Conservation (phyloP, 2,113 vertebrate species). For the Anarhynchus alexandrinus region DNA sequence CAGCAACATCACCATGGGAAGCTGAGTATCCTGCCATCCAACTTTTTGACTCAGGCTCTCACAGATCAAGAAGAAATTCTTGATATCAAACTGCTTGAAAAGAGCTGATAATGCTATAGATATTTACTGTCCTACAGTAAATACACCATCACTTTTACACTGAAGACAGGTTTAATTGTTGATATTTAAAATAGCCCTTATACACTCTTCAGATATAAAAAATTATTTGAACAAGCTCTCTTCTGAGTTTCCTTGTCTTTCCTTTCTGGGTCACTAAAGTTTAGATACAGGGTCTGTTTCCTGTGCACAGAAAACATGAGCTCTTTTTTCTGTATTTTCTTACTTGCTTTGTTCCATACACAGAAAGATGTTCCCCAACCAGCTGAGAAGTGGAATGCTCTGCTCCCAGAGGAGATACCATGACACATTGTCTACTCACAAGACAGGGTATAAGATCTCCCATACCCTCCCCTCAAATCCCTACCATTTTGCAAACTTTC, state of each 20-base stretch:
- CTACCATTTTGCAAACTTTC: neutral
- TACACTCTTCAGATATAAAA: neutral
- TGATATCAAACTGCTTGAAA: neutral
- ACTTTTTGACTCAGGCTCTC: neutral
- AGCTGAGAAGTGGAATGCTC: neutral
- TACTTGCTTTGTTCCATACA: neutral
- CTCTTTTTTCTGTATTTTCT: neutral
- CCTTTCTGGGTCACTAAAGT: neutral
- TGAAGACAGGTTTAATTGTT: neutral
- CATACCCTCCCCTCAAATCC: neutral
- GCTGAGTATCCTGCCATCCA: neutral
- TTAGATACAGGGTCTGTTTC: neutral
- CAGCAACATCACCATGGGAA: rapidly evolving
- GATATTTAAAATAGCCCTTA: neutral
- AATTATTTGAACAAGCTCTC: neutral
- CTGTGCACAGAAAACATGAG: neutral
- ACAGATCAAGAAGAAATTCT: neutral
- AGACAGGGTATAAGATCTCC: neutral
- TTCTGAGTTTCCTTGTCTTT: neutral
- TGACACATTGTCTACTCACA: neutral
- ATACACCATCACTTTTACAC: neutral
- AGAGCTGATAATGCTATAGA: neutral
- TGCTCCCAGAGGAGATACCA: neutral
- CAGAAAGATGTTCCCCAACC: neutral
- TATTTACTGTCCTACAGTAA: neutral